These are phyloP conservation scores for Podarcis muralis DNA, from an alignment of 2,113 vertebrate genomes.

Conservation along the genomic window DNA sequence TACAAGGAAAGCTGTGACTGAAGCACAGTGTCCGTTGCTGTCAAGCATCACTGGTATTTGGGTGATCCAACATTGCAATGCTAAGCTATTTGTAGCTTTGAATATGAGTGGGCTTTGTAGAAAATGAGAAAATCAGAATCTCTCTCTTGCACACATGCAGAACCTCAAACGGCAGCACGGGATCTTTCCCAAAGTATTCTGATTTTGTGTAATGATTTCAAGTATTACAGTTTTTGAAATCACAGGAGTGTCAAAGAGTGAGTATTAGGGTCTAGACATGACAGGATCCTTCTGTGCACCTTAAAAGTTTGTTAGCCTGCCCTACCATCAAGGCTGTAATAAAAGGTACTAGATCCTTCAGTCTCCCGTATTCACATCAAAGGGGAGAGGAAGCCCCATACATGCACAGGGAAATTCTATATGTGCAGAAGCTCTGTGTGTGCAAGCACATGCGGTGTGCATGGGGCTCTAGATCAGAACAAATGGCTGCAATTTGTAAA, in stretches of 20 bases:
- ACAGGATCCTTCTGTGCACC: not conserved
- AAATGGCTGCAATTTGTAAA: slow-evolving; percentile 38
- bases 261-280: not conserved
- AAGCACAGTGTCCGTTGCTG: not conserved
- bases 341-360: not conserved
- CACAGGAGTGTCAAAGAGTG: not conserved
- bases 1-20: not conserved
- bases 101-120: not conserved
- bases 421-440: not conserved
- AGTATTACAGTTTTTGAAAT: not conserved
- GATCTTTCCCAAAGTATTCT: not conserved
- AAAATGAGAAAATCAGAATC: not conserved
- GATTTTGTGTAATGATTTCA: too few species aligned
- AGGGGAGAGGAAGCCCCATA: not conserved
- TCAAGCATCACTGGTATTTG: not conserved
- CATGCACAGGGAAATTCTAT: not conserved
- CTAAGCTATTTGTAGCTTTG: not conserved
- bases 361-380: not conserved
- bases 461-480: not conserved
- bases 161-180: not conserved
- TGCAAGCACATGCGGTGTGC: not conserved
- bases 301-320: not conserved
- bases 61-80: too few species aligned
- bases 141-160: not conserved
- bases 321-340: not conserved